Evolutionary conservation across 2,797 vertebrate genomes (phyloP), one percentile per base, ranked within the genome.

Genomic region (Melanotaenia pygmaea): DNA sequence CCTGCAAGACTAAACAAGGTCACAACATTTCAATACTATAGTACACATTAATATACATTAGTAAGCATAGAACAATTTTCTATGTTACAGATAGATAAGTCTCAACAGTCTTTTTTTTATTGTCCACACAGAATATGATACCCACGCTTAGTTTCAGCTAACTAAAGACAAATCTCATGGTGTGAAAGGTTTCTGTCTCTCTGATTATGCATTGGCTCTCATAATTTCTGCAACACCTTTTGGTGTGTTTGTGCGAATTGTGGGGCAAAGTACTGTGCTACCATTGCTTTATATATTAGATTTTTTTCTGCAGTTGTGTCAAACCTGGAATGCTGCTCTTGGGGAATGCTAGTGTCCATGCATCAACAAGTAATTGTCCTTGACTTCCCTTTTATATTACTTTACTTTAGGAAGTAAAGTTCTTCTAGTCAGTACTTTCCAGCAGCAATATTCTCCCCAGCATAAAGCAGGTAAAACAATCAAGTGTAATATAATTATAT

Each of bases 241-340:
- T 74, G 83, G 80, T 72, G 66, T 58, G 74, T 84, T 72, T 82
- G 79, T 88, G 76, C 70, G 73, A 82, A 70, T 71, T 24, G 43
- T 34, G 70, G 62, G 74, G 92, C 90, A 91, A 90, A 88, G 88
- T 70, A 87, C 89, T 92, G 90, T 92, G 30, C 67, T 59, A 56
- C 70, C 58, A 64, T 72, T 71, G 63, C 80, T 67, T 63, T 81
- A 76, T 84, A 79, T 87, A 45, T 5, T 20, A 2, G 14, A 84
- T 80, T 72, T 77, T 70, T 84, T 80, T 77, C 72, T 78, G 82
- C 81, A 77, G 70, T 75, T 53, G 72, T 81, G 86, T 81, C 82
- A 88, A 86, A 84, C 72, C 82, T 81, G 82, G 76, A 83, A 80
- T 70, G 75, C 81, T 83, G 66, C 72, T 74, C 40, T 68, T 76